These are phyloP conservation scores for Lucifuga dentata DNA, from an alignment of 2,113 vertebrate species.

Conservation along the genomic window DNA sequence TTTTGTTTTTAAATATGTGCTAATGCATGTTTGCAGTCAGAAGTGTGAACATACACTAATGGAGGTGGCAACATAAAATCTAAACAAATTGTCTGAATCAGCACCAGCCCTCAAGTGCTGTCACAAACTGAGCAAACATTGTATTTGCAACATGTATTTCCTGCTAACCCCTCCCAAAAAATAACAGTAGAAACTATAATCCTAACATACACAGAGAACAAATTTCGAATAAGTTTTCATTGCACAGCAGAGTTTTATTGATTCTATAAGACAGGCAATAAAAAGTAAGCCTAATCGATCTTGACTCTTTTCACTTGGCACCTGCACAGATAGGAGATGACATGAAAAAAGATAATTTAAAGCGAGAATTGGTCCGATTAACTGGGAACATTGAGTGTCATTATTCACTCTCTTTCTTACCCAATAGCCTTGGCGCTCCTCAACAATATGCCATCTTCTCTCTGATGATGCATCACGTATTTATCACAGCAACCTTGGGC, in stretches of 20 bases:
- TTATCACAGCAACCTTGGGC: constrained; percentile 66
- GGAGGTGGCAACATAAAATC: too few relatives aligned
- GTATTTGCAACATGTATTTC: too few relatives aligned
- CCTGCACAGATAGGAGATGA: constrained; percentile 43
- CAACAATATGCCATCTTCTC: constrained; percentile 44
- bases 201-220: constrained; percentile 29
- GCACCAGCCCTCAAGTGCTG: too few relatives aligned
- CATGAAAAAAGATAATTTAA: constrained; percentile 63
- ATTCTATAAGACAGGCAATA: constrained; percentile 48
- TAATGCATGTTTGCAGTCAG: too few relatives aligned
- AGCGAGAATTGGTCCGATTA: constrained; percentile 47
- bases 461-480: constrained; percentile 56
- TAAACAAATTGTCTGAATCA: too few relatives aligned
- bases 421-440: constrained; percentile 47
- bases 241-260: constrained; percentile 29
- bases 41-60: too few relatives aligned
- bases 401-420: constrained; percentile 61
- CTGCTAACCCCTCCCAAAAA: too few relatives aligned
- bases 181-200: constrained; percentile 8
- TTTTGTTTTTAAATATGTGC: too few relatives aligned
- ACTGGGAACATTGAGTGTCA: constrained; percentile 55
- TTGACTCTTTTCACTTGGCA: constrained; percentile 26
- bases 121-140: too few relatives aligned
- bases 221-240: constrained; percentile 23
- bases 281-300: constrained; percentile 23